Evolutionary conservation across 2,797 vertebrate genomes (phyloP), one percentile per base, ranked within the genome.

Genomic region (Prionace glauca): DNA sequence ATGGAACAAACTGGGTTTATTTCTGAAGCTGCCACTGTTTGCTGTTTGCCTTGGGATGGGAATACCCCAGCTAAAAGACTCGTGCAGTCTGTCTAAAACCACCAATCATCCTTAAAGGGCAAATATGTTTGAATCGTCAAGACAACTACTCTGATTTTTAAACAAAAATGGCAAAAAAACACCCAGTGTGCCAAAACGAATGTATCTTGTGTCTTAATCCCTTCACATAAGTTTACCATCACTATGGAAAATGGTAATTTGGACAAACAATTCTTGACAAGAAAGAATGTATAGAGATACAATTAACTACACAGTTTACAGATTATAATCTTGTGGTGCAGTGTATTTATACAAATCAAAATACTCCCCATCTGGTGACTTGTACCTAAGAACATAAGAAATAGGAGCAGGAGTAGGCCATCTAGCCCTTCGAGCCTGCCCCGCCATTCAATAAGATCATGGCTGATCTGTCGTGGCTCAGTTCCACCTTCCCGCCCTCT

Each of bases 251-350:
- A 96, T 74, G 96, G 10, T 95, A 56, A 96, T 97, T 96, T 95
- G 96, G 97, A 96, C 96, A 96, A 97, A 95, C 97, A 32, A 90
- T 88, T 97, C 97, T 97, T 97, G 98, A 98, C 97, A 97, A 98
- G 97, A 97, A 97, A 97, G 98, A 98, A 98, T 98, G 98, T 98
- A 98, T 97, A 97, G 97, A 97, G 91, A 95, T 96, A 96, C 97
- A 96, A 97, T 98, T 98, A 97, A 97, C 97, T 97, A 97, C 97
- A 97, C 97, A 98, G 98, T 98, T 98, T 98, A 98, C 97, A 97
- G 98, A 97, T 98, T 97, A 97, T 97, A 96, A 97, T 94, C 96
- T 96, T 95, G 97, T 97, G 97, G 97, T 98, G 98, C 98, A 97
- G 97, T 98, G 98, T 97, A 96, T 97, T 97, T 96, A 97, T 97